Base-by-base conservation (phyloP, 1,140 invertebrate genomes). In the Pemphigus obesinymphae region DNA sequence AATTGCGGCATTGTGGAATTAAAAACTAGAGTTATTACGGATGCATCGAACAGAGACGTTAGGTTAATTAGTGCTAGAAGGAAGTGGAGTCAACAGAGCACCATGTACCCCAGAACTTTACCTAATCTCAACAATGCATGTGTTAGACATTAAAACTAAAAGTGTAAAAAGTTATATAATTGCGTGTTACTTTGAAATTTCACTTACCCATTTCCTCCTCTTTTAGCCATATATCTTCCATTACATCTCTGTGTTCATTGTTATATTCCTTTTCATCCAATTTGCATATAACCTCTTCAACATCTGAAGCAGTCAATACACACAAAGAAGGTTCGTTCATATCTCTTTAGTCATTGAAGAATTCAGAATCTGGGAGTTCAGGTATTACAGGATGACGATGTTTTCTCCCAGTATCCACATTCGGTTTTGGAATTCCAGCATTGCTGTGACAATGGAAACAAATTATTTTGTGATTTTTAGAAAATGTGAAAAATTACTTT, bases 191-290 rank as follows among this genome's bases (percentile, higher is more conserved):
- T n/a, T n/a, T n/a, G n/a, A n/a, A n/a, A n/a, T 45, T 11, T 37
- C 20, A 80, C 85, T 87, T 87, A 90, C 90, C 92, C 86, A 93
- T 92, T 88, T 94, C 93, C 82, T 93, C 93, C 82, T 93, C 93
- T 88, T 94, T 94, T 34, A 93, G 83, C 92, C 93, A 94, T 84
- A 94, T 93, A 84, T 94, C 93, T 88, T 93, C 92, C 1, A 94
- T 87, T 45, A 90, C 92, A 87, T 93, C 92, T 13, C 93, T 85
- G 83, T 93, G 92, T 76, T 92, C 90, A 82, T 94, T 93, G 86
- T 93, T 92, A 63, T 75, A 48, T 48, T 50, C 78, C 26, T 82
- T 66, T 53, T 50, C 68, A 26, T 75, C 43, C 3, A 81, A 40
- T 84, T 90, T 85, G 84, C 90, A 85, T 82, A 89, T 82, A 11